Base-by-base conservation (phyloP, 2,797 vertebrate species). In the Tauraco hartlaubi region DNA sequence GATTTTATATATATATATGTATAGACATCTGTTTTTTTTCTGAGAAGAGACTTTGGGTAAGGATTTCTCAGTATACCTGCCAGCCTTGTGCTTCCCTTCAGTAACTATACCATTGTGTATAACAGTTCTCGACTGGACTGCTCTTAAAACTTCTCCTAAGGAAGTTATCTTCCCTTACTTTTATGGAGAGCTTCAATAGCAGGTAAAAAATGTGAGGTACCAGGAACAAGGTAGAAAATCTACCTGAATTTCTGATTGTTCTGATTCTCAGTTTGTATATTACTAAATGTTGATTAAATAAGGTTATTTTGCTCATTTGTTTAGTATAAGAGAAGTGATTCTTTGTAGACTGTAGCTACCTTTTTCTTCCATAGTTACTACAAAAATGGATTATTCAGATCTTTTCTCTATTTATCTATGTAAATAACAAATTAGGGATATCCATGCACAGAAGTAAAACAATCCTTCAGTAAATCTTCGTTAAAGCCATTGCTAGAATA, bases 241-340 rank as follows among this genome's bases (percentile, higher is more conserved):
- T 15, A 37, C 33, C 8, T 46, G 7, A n/a, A 76, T 78, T 69
- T 54, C 48, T 43, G 29, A 76, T 58, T 71, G 28, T 84, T 66
- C 16, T 56, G 18, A 35, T 33, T 58, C 8, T 9, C 19, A 29
- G 12, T 44, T 83, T 76, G 29, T 62, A 29, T 56, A 81, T 49
- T 94, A 33, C 59, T 62, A 44, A 80, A 73, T 51, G 59, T 41
- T 85, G 21, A 77, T 81, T 96, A 74, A 79, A 75, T 43, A 73
- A 52, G 26, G 6, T 18, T 20, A 28, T 67, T 86, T 74, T 58
- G 1, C 15, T 4, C 74, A 13, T 41, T 86, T 84, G 8, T 59
- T 84, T 78, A 49, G 54, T 37, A 25, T 2, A 48, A 41, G 10
- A 9, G 23, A 56, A 85, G 72, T 22, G 0, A 81, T 85, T 75